Conservation (phyloP, 2,888 invertebrate species). For the Volucella inanis region DNA sequence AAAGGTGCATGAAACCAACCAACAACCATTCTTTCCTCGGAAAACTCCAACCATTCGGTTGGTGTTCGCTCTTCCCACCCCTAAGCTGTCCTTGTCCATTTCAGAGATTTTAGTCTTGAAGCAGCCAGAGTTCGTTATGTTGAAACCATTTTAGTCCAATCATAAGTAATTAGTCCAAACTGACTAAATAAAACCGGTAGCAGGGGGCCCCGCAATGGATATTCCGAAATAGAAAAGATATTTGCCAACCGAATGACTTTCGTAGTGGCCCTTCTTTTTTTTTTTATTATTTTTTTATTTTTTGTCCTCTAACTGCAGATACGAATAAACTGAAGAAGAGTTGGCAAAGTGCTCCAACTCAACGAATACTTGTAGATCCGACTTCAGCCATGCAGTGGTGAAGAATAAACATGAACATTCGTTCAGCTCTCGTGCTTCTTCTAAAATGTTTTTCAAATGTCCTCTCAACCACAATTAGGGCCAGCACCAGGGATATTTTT, state of each 20-base stretch:
- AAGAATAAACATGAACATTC: constrained; percentile 45
- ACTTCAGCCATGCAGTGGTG: not conserved
- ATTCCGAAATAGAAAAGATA: constrained; percentile 33
- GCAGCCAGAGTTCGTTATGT: constrained; percentile 49
- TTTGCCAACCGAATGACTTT: constrained; percentile 52
- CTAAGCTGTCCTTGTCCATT: constrained; percentile 31
- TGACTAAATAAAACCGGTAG: constrained; percentile 56
- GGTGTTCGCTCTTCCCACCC: not conserved
- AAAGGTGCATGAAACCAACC: constrained; percentile 71
- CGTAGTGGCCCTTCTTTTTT: constrained; percentile 27
- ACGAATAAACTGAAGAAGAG: not conserved
- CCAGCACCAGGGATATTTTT: constrained; percentile 8
- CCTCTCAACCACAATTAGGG: constrained; percentile 59
- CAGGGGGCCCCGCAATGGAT: not conserved
- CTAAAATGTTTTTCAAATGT: constrained; percentile 50
- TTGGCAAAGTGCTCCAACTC: constrained; percentile 23
- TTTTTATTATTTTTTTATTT: not conserved
- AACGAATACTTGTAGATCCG: not conserved
- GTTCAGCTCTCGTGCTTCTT: constrained; percentile 31
- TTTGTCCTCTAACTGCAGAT: not conserved
- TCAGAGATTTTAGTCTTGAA: not conserved
- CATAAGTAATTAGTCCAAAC: constrained; percentile 73
- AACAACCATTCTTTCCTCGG: constrained; percentile 13
- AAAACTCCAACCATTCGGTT: not conserved
- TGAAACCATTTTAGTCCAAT: constrained; percentile 68